Percentiles rank a stretch among this genome's conserved stretches.
Conservation (phyloP, 2,797 vertebrate species). For the Eulemur coronatus region DNA sequence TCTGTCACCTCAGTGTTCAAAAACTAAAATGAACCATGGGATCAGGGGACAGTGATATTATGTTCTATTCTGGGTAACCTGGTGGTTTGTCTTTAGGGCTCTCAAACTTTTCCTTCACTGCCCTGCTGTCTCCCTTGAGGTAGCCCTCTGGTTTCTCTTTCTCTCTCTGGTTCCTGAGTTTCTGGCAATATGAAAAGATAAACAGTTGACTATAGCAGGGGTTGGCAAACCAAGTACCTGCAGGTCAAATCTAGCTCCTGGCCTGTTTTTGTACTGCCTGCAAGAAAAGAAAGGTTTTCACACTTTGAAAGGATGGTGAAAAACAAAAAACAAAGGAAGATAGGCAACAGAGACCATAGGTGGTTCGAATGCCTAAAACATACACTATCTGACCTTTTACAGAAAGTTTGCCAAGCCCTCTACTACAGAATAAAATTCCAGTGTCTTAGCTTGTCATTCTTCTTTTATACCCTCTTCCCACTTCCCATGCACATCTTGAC, state of each 20-base stretch:
- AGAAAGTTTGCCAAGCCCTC: background rate
- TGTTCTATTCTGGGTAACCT: background rate
- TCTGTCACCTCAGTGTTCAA: background rate
- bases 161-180: background rate
- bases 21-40: background rate
- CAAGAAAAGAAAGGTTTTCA: background rate
- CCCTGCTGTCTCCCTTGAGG: background rate
- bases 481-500: background rate
- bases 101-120: background rate
- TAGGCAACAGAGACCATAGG: background rate
- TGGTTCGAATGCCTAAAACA: background rate
- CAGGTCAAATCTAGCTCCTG: background rate
- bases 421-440: background rate
- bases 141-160: background rate
- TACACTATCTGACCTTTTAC: background rate
- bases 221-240: background rate
- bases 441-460: background rate
- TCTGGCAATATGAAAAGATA: background rate
- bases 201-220: background rate
- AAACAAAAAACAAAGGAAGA: background rate
- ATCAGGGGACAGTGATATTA: background rate
- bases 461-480: background rate
- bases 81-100: background rate
- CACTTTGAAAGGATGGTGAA: background rate
- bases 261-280: background rate